Base-by-base conservation (phyloP, 2,113 vertebrate species). In the Trinectes maculatus region DNA sequence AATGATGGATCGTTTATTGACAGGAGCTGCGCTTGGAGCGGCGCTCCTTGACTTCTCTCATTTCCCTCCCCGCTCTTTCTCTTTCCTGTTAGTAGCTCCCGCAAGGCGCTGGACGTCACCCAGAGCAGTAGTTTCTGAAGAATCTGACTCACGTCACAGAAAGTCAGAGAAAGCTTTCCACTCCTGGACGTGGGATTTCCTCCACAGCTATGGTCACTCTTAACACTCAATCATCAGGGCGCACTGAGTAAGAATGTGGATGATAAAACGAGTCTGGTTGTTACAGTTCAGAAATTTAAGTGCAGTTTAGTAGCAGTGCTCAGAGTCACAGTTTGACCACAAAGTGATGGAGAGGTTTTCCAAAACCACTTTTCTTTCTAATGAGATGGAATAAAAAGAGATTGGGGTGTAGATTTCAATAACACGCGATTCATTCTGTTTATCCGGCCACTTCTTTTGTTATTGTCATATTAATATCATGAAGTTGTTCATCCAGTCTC, bases 61-160 rank as follows among this genome's bases (percentile, higher is more conserved):
- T 26, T 43, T 52, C 57, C 28, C 53, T 31, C 24, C 48, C 21
- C 15, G 18, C 46, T 57, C 54, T 47, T 13, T 61, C 61, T 66
- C 62, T 48, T 74, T 79, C 70, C 37, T 22, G 55, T 82, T 59
- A 66, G 55, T n/a, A 29, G 51, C 19, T 33, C 31, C 31, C 31
- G 12, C 13, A 15, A 21, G 49, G 2, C 28, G 28, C 18, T 52
- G 49, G 49, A 52, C n/a, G 2, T 16, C 62, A 26, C 46, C 71
- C 84, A 82, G 58, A 68, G 63, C 57, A 42, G 88, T 49, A 75
- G 77, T 51, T 75, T 56, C 72, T 47, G 6, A 44, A 64, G 34
- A 33, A 15, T 60, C 39, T 58, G 54, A 49, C 54, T 80, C 59
- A 25, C 28, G 16, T 63, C 62, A 53, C 19, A 69, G 19, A 39